Evolutionary conservation across 2,113 vertebrate species (phyloP), one percentile per base, ranked within the genome.

Genomic region (Oxyura jamaicensis): DNA sequence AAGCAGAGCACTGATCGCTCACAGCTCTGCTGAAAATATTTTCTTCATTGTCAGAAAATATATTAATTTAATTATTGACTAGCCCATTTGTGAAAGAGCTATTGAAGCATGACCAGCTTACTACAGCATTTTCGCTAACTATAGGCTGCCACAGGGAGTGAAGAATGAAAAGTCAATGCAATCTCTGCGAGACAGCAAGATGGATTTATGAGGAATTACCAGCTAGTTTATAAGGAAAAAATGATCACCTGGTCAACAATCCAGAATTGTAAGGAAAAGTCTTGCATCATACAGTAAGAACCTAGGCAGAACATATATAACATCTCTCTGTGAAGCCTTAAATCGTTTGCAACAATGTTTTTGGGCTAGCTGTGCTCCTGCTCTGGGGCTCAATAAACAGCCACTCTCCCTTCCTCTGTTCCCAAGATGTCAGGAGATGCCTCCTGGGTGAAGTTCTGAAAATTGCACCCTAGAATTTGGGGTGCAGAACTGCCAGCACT

Each of bases 51-150:
- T 93, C 94, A 95, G 91, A 84, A 95, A 93, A 96, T 76, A 87
- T 89, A 93, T 96, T 95, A 96, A 96, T 94, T 95, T 87, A 96
- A 97, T 96, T 96, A 95, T 94, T 95, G 96, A 94, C 39, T 39
- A 94, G 87, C 73, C 66, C 77, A 84, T 90, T 94, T 96, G 79
- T 94, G 91, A 93, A 78, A 75, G 52, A 75, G 75, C 85, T 95
- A 59, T 41, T 91, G 95, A 94, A 88, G 90, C 50, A 10, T 84
- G 76, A 95, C 82, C 65, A 83, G 63, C 87, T 91, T 91, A 86
- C 82, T 85, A 62, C 50, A 39, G 83, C 81, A 78, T 77, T 96
- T 95, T 79, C 75, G 77, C 86, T 90, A 71, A 83, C 82, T 55
- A 19, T 52, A 29, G 69, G 53, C 91, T 96, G 80, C 90, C 80